Evolutionary conservation across 2,888 invertebrate species (phyloP), one percentile per base, ranked within the genome.

Genomic region (Coelinius sp.): DNA sequence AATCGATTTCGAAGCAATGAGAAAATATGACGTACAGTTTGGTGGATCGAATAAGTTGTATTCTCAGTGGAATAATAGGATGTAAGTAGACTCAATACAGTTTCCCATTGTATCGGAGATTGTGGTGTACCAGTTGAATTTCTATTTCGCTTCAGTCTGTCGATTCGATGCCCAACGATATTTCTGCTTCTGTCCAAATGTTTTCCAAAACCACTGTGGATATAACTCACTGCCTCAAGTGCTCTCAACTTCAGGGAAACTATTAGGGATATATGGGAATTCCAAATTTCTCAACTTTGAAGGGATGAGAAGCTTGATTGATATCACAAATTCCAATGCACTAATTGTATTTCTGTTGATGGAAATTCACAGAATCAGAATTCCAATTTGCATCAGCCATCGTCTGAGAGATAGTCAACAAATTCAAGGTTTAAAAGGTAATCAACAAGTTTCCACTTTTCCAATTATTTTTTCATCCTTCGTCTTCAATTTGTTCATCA

Each of bases 11-110:
- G n/a, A n/a, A n/a, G 46, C 14, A 8, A 1, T 49, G 46, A 17
- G 17, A 17, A 49, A 31, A 56, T 56, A n/a, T 27, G n/a, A 14
- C n/a, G 20, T 17, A 27, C 31, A 31, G 56, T 14, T 31, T 31
- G 27, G 8, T 31, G 56, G 14, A 56, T 56, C 56, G 56, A 27
- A 17, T 56, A 56, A 56, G 31, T 56, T 56, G 56, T 56, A 31
- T 56, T 17, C 56, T 56, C 56, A 56, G 31, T 56, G 56, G 27
- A 27, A 56, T 56, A 56, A 56, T 31, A 56, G 31, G 7, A 14
- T 7, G 31, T 27, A 31, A 56, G 31, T 31, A 31, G 14, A 31
- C 27, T 56, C 56, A 31, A 31, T 56, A 31, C 17, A 31, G 56
- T 27, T 56, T 56, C 17, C 31, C 27, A 12, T 56, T 31, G 56